A percentile compares a stretch with the other conserved stretches of the same genome.
Evolutionary conservation across 2,113 vertebrate genomes (phyloP).

Genomic region (Burhinus oedicnemus): DNA sequence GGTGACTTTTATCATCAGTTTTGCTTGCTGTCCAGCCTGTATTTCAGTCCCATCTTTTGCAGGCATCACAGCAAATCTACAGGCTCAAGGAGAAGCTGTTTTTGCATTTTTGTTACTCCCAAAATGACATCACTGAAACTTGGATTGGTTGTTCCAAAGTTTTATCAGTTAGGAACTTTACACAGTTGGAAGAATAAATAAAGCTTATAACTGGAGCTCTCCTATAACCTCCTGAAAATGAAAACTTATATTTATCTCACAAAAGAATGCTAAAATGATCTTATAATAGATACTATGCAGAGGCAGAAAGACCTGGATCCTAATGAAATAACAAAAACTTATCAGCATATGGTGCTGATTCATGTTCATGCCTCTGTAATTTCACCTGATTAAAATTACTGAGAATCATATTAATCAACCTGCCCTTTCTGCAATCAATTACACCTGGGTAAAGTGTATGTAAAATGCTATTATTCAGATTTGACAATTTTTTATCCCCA

Average conservation of each 20-base stretch:
- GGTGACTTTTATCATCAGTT: background rate
- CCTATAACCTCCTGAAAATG: background rate
- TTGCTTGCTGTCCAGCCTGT: background rate
- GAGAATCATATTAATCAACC: background rate
- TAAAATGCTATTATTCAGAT: background rate
- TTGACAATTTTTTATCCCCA: background rate
- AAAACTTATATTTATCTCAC: background rate
- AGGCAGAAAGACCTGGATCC: slow-evolving; percentile 52
- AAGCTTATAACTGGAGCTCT: slow-evolving; percentile 24
- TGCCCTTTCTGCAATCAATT: background rate
- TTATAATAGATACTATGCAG: slow-evolving; percentile 37
- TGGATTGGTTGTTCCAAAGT: slow-evolving; percentile 11
- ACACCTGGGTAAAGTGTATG: background rate
- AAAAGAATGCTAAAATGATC: background rate
- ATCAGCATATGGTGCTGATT: slow-evolving; percentile 55
- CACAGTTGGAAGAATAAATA: slow-evolving; percentile 19
- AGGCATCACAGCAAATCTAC: background rate
- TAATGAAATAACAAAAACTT: slow-evolving; percentile 50
- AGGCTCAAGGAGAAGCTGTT: background rate
- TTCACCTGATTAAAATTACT: slow-evolving; percentile 47
- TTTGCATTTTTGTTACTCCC: background rate
- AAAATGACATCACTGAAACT: background rate
- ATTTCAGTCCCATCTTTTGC: background rate
- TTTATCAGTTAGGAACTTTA: slow-evolving; percentile 37
- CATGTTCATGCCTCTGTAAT: slow-evolving; percentile 29